Conservation (phyloP, 2,888 invertebrate genomes). For the Cactoblastis cactorum region DNA sequence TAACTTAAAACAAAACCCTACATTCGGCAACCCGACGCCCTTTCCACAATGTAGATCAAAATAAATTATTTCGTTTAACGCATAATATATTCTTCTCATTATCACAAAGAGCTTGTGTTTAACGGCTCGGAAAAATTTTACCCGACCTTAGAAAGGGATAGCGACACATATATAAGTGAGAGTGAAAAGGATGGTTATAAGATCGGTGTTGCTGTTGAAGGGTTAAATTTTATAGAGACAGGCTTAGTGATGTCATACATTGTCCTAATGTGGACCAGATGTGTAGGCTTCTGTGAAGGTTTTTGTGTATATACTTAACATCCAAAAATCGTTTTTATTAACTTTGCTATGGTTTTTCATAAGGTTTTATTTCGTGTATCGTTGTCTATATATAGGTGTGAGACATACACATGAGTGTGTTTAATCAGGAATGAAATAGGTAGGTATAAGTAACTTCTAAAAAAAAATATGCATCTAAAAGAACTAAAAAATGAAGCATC, state of each 20-base stretch:
- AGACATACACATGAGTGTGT: no score
- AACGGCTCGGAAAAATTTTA: slow-evolving; percentile 55
- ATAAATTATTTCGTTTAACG: slow-evolving; percentile 65
- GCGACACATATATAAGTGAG: slow-evolving; percentile 14
- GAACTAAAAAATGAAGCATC: no score
- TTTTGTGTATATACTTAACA: not conserved
- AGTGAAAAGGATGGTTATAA: slow-evolving; percentile 26
- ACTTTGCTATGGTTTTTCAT: not conserved
- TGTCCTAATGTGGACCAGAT: slow-evolving; percentile 50
- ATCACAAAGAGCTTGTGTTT: slow-evolving; percentile 42
- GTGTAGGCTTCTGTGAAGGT: slow-evolving; percentile 20
- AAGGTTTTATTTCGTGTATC: no score
- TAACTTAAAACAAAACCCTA: not conserved
- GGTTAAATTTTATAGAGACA: slow-evolving; percentile 37
- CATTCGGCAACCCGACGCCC: slow-evolving; percentile 1
- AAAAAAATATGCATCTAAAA: no score
- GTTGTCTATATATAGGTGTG: no score
- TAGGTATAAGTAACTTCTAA: no score
- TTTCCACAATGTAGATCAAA: slow-evolving; percentile 45
- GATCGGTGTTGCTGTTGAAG: slow-evolving; percentile 33
- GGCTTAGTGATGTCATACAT: slow-evolving; percentile 54
- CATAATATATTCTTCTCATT: slow-evolving; percentile 59
- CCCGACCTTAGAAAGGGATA: slow-evolving; percentile 32
- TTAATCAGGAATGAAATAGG: no score
- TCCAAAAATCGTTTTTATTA: not conserved